phyloP scores from a whole-genome alignment of 1,140 invertebrate genomes.

The Meloidogyne floridensis region DNA sequence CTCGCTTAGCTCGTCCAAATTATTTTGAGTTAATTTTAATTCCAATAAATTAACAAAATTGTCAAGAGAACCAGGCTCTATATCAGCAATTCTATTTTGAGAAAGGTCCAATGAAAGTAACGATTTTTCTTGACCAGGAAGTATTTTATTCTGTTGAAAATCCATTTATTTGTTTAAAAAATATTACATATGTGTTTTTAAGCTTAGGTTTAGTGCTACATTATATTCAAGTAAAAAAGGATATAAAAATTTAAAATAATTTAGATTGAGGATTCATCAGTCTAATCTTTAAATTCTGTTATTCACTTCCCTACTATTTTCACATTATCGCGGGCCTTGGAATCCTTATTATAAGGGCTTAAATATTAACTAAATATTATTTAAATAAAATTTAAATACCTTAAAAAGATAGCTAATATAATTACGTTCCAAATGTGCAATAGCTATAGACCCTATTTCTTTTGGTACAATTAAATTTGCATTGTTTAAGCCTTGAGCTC shows the following conservation, averaged over 20 bases:
- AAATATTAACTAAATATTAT: too few relatives aligned
- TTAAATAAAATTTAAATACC: neutral
- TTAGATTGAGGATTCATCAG: too few relatives aligned
- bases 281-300: too few relatives aligned
- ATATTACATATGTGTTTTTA: too few relatives aligned
- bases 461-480: neutral
- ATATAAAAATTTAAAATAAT: too few relatives aligned
- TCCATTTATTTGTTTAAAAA: too few relatives aligned
- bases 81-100: constrained; percentile 27
- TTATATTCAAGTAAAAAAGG: too few relatives aligned
- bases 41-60: constrained; percentile 30
- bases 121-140: constrained; percentile 28
- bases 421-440: neutral
- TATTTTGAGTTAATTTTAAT: constrained; percentile 34
- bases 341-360: too few relatives aligned
- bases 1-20: constrained; percentile 30
- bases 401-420: constrained; percentile 1
- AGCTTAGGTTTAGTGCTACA: too few relatives aligned
- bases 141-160: constrained; percentile 23
- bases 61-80: constrained; percentile 24
- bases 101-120: constrained; percentile 29
- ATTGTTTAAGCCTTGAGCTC: neutral
- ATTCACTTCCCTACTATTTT: too few relatives aligned
- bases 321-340: too few relatives aligned
- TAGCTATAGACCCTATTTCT: neutral